Evolutionary conservation across 1,140 invertebrate species (phyloP), one percentile per base, ranked within the genome.

Genomic region (Trachymyrmex septentrionalis): DNA sequence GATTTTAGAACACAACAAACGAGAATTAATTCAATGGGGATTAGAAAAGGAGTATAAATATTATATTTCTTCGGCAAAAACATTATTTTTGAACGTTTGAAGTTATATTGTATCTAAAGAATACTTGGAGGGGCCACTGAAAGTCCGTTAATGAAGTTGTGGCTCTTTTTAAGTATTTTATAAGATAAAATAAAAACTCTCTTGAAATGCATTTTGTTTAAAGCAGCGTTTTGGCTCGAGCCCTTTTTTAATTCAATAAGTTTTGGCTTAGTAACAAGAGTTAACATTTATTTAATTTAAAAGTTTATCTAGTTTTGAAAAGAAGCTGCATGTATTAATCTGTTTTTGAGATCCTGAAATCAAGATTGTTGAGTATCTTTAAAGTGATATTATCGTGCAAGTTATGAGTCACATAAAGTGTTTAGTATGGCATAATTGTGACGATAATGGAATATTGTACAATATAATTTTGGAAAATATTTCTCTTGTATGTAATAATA

Each of bases 241-340:
- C 30, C 24, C 48, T 53, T 69, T 81, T 81, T 71, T 81, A 81
- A 81, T 61, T 69, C 30, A 50, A 69, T 81, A 81, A 81, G 48
- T 82, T 82, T 84, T 24, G 14, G 53, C 21, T 84, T n/a, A 27
- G 44, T 75, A 75, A 84, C 80, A 71, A 84, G 30, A 57, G 24
- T 27, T 61, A 61, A 84, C 55, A 84, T 84, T 84, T 73, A 84
- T 84, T 75, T 84, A 63, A 73, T 61, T 73, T 61, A 61, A 50
- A 69, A 61, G 69, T 55, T 84, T 84, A 84, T 38, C 80, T 5
- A 75, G 14, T 84, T 84, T 84, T 14, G 69, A 61, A 69, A 61
- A 84, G 38, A 50, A 75, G 69, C 44, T 48, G 59, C 38, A 50
- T 73, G 21, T 61, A 73, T 84, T 84, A 84, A 84, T 84, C 69